A percentile compares a stretch with the other conserved stretches of the same genome.
phyloP scores from a whole-genome alignment of 2,113 vertebrate species.

The Ctenodactylus gundi region DNA sequence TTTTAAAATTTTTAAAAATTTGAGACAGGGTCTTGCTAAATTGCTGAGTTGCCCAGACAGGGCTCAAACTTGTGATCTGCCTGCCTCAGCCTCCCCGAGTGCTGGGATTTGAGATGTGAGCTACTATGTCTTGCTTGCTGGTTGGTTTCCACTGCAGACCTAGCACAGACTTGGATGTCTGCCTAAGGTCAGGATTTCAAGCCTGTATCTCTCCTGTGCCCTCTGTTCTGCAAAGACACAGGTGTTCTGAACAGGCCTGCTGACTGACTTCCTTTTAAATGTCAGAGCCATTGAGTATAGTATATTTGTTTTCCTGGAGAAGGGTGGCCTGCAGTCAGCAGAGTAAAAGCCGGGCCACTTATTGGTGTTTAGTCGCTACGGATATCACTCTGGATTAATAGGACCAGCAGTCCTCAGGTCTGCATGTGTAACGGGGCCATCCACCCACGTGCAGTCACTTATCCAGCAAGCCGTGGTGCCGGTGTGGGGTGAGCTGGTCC shows the following conservation, averaged over 20 bases:
- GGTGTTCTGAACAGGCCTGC: neutral
- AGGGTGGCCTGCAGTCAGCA: conserved; percentile 53
- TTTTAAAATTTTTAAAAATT: neutral
- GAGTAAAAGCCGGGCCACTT: conserved; percentile 56
- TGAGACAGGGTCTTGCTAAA: neutral
- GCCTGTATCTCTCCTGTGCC: neutral
- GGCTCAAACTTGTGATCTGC: neutral
- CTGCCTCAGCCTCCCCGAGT: neutral
- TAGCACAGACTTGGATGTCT: neutral
- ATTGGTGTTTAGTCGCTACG: conserved; percentile 67
- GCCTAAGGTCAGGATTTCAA: conserved; percentile 8
- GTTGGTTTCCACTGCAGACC: neutral
- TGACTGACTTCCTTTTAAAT: conserved; percentile 56
- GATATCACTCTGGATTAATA: conserved; percentile 66
- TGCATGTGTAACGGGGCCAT: conserved; percentile 59
- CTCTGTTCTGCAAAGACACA: neutral
- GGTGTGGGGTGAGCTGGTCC: conserved; percentile 42
- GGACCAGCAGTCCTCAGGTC: conserved; percentile 57
- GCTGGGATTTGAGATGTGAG: neutral
- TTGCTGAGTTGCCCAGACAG: neutral
- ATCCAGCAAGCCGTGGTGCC: conserved; percentile 61
- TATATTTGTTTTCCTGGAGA: conserved; percentile 22
- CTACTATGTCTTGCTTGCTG: neutral
- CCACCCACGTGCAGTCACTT: conserved; percentile 67
- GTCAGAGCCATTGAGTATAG: conserved; percentile 45